Evolutionary conservation across 2,797 vertebrate species (phyloP).

Genomic region (Phrynocephalus forsythii): DNA sequence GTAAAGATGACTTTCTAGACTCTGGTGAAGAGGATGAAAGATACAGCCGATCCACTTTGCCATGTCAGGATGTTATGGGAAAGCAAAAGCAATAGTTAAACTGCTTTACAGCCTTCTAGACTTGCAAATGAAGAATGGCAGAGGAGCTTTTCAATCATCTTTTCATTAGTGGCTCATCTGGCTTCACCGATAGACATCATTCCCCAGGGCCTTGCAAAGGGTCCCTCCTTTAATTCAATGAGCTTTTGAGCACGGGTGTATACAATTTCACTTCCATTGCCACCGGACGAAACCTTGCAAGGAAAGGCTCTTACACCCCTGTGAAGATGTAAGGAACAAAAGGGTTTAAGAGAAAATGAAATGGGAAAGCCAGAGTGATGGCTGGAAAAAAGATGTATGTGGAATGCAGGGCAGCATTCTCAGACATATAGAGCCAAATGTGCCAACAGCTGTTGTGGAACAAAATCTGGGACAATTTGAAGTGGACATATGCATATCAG

Average conservation of each 20-base stretch:
- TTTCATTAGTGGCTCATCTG: constrained; percentile 43
- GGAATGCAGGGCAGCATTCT: too few species aligned
- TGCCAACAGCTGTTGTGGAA: too few species aligned
- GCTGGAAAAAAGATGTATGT: too few species aligned
- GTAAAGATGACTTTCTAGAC: too few species aligned
- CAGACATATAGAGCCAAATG: background rate
- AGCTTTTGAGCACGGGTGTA: background rate
- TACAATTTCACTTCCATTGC: too few species aligned
- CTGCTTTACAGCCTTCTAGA: constrained; percentile 2
- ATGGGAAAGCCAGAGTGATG: background rate
- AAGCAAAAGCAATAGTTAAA: background rate
- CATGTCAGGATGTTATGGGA: background rate
- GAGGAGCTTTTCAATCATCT: constrained; percentile 1
- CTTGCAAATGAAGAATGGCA: constrained; percentile 32
- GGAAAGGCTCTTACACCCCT: background rate
- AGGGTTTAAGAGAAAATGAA: background rate
- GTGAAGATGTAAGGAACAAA: background rate
- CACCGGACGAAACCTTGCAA: background rate
- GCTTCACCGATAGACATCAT: background rate
- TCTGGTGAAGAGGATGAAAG: background rate
- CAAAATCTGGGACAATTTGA: too few species aligned
- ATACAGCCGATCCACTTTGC: background rate
- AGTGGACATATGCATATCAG: too few species aligned
- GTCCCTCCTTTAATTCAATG: constrained; percentile 22
- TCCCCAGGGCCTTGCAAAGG: constrained; percentile 22